phyloP scores from a whole-genome alignment of 2,888 invertebrate species.

The Clepsis dumicolana region DNA sequence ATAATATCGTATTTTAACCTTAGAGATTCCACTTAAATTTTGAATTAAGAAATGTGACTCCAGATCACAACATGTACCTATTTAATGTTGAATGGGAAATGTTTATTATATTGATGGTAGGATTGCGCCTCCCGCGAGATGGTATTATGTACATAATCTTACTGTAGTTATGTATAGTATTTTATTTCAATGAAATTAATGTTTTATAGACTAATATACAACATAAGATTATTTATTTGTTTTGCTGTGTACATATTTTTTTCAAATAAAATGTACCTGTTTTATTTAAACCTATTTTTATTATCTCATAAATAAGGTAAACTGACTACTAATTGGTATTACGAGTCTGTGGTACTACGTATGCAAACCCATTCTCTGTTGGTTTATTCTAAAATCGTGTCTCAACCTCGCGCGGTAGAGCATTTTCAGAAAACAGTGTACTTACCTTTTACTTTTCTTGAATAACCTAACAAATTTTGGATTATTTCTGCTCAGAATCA shows the following conservation, averaged over 20 bases:
- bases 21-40: slow-evolving; percentile 76
- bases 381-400: too few species aligned
- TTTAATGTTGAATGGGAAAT: slow-evolving; percentile 82
- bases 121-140: slow-evolving; percentile 75
- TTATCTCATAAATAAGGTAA: neutral
- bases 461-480: too few species aligned
- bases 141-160: slow-evolving; percentile 85
- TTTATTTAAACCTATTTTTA: slow-evolving; percentile 69
- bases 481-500: too few species aligned
- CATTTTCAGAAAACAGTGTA: too few species aligned
- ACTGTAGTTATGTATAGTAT: slow-evolving; percentile 85
- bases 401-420: too few species aligned
- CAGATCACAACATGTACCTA: slow-evolving; percentile 75
- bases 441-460: too few species aligned
- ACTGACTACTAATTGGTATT: neutral
- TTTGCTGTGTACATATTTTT: slow-evolving; percentile 87
- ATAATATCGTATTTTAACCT: slow-evolving; percentile 77
- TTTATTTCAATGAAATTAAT: slow-evolving; percentile 86
- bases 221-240: slow-evolving; percentile 86
- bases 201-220: slow-evolving; percentile 87
- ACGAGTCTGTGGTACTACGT: too few species aligned
- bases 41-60: slow-evolving; percentile 75
- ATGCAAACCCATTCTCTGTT: too few species aligned
- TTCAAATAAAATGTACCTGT: slow-evolving; percentile 86
- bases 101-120: slow-evolving; percentile 79